A percentile compares a stretch with the other conserved stretches of the same genome.
phyloP scores from a whole-genome alignment of 2,888 invertebrate species.

The Orthosia gracilis region DNA sequence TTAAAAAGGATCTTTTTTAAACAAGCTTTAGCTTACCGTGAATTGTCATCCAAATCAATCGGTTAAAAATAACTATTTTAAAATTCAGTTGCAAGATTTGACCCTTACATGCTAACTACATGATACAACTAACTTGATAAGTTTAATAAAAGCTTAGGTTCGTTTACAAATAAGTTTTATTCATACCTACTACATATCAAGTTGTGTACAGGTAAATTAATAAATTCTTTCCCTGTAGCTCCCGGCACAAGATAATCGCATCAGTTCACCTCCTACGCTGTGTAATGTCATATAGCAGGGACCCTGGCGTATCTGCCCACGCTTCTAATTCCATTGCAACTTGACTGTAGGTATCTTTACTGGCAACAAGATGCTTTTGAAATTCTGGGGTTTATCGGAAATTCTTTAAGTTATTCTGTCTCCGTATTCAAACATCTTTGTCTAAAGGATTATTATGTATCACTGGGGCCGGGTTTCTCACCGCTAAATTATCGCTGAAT shows the following conservation, averaged over 20 bases:
- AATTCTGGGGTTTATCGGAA: not conserved
- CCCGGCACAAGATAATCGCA: conserved; percentile 5
- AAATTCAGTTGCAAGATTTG: too few relatives aligned
- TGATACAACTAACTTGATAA: too few relatives aligned
- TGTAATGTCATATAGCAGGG: not conserved
- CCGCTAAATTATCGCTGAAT: too few relatives aligned
- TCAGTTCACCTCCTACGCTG: not conserved
- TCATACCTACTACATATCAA: not conserved
- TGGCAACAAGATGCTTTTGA: not conserved
- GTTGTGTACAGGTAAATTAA: not conserved
- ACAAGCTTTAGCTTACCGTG: too few relatives aligned
- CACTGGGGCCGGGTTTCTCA: too few relatives aligned
- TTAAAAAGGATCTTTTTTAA: too few relatives aligned
- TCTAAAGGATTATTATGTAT: too few relatives aligned
- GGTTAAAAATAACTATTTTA: too few relatives aligned
- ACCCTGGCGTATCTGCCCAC: not conserved
- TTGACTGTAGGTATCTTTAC: not conserved
- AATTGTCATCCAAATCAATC: too few relatives aligned
- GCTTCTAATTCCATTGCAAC: conserved; percentile 6
- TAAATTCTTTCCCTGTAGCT: not conserved
- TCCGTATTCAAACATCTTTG: not conserved
- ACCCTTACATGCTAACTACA: too few relatives aligned
- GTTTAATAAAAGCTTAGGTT: too few relatives aligned
- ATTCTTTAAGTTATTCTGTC: not conserved
- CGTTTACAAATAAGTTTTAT: not conserved